These are phyloP conservation scores for Bagarius yarrelli DNA, from an alignment of 2,113 vertebrate species.

Conservation along the genomic window DNA sequence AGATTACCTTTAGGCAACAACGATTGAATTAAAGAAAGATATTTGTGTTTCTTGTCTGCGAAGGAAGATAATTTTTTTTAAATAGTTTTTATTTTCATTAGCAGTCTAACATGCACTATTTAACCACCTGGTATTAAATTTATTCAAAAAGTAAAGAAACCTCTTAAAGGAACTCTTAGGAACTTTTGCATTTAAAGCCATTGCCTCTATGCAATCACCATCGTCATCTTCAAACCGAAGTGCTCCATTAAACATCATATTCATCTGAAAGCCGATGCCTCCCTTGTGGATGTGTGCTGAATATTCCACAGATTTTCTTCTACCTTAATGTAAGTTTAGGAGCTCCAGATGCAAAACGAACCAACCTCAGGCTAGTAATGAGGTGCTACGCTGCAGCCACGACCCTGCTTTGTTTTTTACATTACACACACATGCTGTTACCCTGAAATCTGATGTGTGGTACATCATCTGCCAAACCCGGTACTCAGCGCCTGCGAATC, in stretches of 20 bases:
- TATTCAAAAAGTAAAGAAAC: neutral
- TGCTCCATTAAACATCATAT: constrained; percentile 1
- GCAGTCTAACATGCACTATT: neutral
- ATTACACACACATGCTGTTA: constrained; percentile 47
- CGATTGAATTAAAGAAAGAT: neutral
- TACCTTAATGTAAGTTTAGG: constrained; percentile 64
- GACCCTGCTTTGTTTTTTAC: constrained; percentile 63
- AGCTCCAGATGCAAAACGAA: constrained; percentile 63
- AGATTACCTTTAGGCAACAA: neutral
- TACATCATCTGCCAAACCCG: constrained; percentile 50
- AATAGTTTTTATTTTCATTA: neutral
- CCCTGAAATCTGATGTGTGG: constrained; percentile 31
- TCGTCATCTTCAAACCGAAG: neutral
- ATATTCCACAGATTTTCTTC: constrained; percentile 48
- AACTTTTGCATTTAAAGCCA: neutral
- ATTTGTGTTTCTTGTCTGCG: neutral
- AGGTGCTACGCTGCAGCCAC: constrained; percentile 63
- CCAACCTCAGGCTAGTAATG: constrained; percentile 66
- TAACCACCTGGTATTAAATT: neutral
- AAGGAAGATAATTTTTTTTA: neutral
- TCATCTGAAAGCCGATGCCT: constrained; percentile 14
- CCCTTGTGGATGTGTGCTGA: constrained; percentile 46
- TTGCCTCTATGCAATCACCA: neutral
- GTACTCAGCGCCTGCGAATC: constrained; percentile 47
- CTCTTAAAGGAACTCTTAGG: neutral